Percentiles rank a stretch among this genome's conserved stretches.
phyloP scores from a whole-genome alignment of 2,888 invertebrate genomes.

The Rosalia funebris region DNA sequence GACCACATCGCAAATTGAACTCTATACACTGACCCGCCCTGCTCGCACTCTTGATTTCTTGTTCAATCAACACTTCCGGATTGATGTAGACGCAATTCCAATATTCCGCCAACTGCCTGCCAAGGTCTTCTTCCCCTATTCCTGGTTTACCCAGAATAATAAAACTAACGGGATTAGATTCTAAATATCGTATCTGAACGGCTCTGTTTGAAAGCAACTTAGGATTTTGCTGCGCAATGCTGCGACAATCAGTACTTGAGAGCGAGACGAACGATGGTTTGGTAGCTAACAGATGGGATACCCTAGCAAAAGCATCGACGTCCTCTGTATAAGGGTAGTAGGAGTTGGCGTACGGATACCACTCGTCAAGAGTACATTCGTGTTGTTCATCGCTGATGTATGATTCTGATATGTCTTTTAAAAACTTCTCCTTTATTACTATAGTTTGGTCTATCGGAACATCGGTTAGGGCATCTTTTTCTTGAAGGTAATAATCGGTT shows the following conservation, averaged over 20 bases:
- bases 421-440: constrained; percentile 50
- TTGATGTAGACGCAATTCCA: constrained; percentile 70
- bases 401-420: constrained; percentile 50
- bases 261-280: constrained; percentile 39
- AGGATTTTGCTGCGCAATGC: constrained; percentile 44
- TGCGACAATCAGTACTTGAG: constrained; percentile 22
- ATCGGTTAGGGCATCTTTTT: constrained; percentile 33
- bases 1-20: constrained; percentile 69
- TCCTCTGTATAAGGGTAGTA: constrained; percentile 64
- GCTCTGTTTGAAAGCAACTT: constrained; percentile 66
- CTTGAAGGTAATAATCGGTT: constrained; percentile 39
- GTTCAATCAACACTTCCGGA: constrained; percentile 67
- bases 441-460: constrained; percentile 53
- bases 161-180: constrained; percentile 68
- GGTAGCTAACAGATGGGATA: constrained; percentile 51
- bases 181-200: constrained; percentile 66
- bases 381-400: constrained; percentile 21
- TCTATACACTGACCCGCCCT: constrained; percentile 69
- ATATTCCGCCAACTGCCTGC: constrained; percentile 68
- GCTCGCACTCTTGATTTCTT: constrained; percentile 69
- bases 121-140: constrained; percentile 66
- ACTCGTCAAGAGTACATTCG: constrained; percentile 34
- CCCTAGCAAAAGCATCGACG: constrained; percentile 61
- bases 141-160: constrained; percentile 72
- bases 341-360: constrained; percentile 61